Evolutionary conservation across 2,797 vertebrate species (phyloP), one percentile per base, ranked within the genome.

Genomic region (Falco peregrinus): DNA sequence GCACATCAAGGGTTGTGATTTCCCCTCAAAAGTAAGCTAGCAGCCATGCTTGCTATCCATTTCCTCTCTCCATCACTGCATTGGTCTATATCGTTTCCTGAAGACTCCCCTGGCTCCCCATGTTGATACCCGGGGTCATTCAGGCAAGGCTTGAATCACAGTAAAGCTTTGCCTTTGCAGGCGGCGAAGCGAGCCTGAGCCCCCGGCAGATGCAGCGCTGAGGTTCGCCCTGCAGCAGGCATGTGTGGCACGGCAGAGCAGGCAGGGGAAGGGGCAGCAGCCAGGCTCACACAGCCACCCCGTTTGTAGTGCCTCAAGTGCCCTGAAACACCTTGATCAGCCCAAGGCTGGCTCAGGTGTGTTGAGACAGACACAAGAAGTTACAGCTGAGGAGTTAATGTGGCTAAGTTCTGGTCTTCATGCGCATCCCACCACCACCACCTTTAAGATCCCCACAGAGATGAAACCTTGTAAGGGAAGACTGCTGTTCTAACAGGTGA

Each of bases 141-240:
- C 33, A 67, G 56, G 28, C 50, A 37, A 76, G 47, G 19, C 24
- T 43, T 29, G 25, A 57, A 35, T 54, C 22, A 8, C 13, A 3
- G 10, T n/a, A 26, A 47, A 61, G n/a, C 57, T 78, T 91, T 54
- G 43, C 26, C 17, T 48, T 53, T 33, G 37, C 25, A 79, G n/a
- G 16, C 5, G 6, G 1, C 9, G 12, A 39, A 54, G 16, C 39
- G 29, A 20, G 28, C 35, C 59, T 0, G 0, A 9, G 31, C 0
- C 0, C 16, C 28, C 16, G 37, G 19, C 4, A 2, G 47, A 5
- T 1, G 2, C 10, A 16, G 41, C 1, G 1, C 60, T 22, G 28
- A 10, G 35, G 16, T 26, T 90, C 2, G 1, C 29, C 13, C 24
- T 29, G 69, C 60, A 9, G 33, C 4, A 24, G 3, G 10, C 20